Base-by-base conservation (phyloP, 1,140 invertebrate genomes). In the Wasmannia auropunctata region DNA sequence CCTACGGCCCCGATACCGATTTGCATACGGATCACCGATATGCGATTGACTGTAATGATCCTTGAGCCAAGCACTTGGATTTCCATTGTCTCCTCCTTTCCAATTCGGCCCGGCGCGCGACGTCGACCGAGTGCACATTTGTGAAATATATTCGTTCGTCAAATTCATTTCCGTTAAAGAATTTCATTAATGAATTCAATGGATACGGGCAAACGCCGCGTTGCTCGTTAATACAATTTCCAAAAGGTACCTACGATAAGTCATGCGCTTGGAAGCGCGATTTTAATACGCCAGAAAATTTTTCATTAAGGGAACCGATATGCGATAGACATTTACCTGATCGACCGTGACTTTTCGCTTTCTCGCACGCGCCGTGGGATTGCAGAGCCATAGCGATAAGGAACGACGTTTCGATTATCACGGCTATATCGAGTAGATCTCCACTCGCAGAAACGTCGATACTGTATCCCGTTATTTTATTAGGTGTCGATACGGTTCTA, bases 11-110 rank as follows among this genome's bases (percentile, higher is more conserved):
- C 72, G 34, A 62, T 85, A n/a, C 74, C 74, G 76, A 88, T 91
- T 90, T 88, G 84, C 91, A 87, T 88, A 85, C 76, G 67, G 86
- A 91, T 88, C 84, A 58, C 76, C 86, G 87, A 80, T 85, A 83
- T 65, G 67, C 86, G 76, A 91, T 90, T 86, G 87, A 90, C 80
- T 77, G 46, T 74, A 83, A 83, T 83, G 79, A 83, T 79, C 60
- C 69, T 54, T 28, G 85, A 86, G 56, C 54, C 62, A 60, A 86
- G 34, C 51, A 74, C 67, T 74, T 34, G 34, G 4, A 58, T 60
- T 28, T n/a, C 67, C 67, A 83, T 83, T 83, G 51, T 83, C 37
- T 58, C 37, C 51, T 31, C 37, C 77, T 80, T 80, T 72, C 6
- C 79, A 72, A 83, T 72, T 37, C 25, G 11, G 14, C 14, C 46